Evolutionary conservation across 2,888 invertebrate genomes (phyloP), one percentile per base, ranked within the genome.

Genomic region (Nycteola revayana): DNA sequence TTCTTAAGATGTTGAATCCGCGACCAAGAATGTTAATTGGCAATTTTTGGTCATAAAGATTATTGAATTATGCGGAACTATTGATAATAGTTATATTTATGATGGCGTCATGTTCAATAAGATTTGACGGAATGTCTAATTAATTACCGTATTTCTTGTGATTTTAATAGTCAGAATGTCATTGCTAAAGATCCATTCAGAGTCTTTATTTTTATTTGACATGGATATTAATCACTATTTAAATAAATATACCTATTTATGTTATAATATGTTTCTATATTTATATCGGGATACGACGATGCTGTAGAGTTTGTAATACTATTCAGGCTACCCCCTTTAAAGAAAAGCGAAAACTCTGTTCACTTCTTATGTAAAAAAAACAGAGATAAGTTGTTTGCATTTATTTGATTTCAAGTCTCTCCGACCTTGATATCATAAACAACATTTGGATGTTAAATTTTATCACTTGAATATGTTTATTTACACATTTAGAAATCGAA

Each of bases 141-240:
- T 41, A 42, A 56, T 52, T 42, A 56, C 10, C 23, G 21, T 33
- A 39, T 38, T 42, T 35, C 52, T 36, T 36, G 33, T 37, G 42
- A 52, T 50, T 47, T 36, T 42, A 28, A 37, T 36, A 44, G 37
- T 28, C 42, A 48, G 44, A 51, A 53, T 43, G 33, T 46, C 38
- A 50, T 48, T 36, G 42, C 44, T 47, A 45, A 48, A 44, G 38
- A 49, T 55, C 47, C 47, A 49, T 40, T 50, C 33, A 39, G 14
- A 36, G 44, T 34, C 40, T 35, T 52, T 55, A 60, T 57, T 31
- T 57, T 54, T 56, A 62, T 62, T 51, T 52, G 47, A 48, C 49
- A 52, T 35, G 17, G 10, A 46, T 10, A 53, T 50, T 27, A 54
- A 58, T 54, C 33, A 45, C 30, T 21, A 7, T n/a, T n/a, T n/a